Percentiles rank a stretch among this genome's conserved stretches.
Conservation (phyloP, 2,888 invertebrate genomes). For the Adineta ricciae region DNA sequence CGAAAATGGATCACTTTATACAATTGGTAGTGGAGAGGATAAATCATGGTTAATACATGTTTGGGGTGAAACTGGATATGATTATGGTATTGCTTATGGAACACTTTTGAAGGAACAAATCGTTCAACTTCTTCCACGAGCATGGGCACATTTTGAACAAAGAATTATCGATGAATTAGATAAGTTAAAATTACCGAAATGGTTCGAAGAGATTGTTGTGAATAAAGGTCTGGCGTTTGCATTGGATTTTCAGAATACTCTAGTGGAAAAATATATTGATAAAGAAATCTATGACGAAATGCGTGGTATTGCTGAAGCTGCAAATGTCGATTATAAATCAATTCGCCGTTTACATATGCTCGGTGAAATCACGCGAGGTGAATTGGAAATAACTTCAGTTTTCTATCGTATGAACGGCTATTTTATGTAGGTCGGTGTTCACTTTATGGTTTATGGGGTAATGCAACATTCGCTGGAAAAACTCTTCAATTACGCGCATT, state of each 20-base stretch:
- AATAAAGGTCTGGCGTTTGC: conserved; percentile 22
- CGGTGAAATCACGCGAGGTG: conserved; percentile 21
- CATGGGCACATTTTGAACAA: background rate
- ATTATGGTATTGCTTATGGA: conserved; percentile 31
- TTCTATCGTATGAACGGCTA: too few relatives aligned
- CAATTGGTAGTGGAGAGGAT: conserved; percentile 27
- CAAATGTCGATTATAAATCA: conserved; percentile 18
- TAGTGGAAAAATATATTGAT: conserved; percentile 25
- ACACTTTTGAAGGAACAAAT: conserved; percentile 21
- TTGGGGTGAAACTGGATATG: conserved; percentile 27
- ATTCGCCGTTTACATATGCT: conserved; percentile 28
- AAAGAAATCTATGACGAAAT: conserved; percentile 26
- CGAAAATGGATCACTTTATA: conserved; percentile 29
- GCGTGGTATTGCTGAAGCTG: conserved; percentile 29
- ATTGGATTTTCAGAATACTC: conserved; percentile 27
- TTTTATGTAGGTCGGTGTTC: conserved; percentile 21
- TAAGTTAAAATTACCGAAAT: background rate
- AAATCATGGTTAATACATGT: conserved; percentile 23
- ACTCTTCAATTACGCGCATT: conserved; percentile 28
- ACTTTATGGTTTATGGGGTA: conserved; percentile 30
- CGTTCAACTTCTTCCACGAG: background rate
- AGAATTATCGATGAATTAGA: background rate
- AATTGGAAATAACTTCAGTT: too few relatives aligned
- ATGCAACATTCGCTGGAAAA: conserved; percentile 13
- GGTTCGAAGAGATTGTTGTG: background rate